These are phyloP conservation scores for Muscicapa striata DNA, from an alignment of 2,797 vertebrate genomes.

Conservation along the genomic window DNA sequence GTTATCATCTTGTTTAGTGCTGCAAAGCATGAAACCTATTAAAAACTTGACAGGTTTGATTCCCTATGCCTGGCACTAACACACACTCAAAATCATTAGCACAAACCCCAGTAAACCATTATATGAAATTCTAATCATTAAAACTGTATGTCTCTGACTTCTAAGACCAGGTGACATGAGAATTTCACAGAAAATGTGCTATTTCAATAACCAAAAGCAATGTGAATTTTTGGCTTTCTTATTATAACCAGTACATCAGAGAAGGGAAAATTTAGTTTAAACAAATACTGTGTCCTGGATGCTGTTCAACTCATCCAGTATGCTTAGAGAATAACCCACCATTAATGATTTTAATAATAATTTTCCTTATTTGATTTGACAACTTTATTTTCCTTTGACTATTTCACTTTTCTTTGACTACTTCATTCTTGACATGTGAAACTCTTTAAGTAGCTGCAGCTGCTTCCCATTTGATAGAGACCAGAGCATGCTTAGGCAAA, in stretches of 20 bases:
- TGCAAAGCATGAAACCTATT: conserved; percentile 72
- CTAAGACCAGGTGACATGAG: background rate
- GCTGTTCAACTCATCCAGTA: background rate
- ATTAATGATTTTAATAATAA: background rate
- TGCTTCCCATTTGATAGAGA: background rate
- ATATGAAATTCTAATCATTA: conserved; percentile 27
- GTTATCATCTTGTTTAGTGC: conserved; percentile 71
- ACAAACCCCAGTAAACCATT: background rate
- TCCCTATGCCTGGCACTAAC: conserved; percentile 44
- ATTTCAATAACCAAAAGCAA: background rate
- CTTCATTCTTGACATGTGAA: background rate
- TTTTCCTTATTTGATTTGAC: background rate
- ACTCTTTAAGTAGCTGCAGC: background rate
- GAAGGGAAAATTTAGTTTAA: conserved; percentile 8
- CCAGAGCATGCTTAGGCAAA: background rate
- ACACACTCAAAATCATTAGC: conserved; percentile 56
- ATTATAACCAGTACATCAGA: background rate
- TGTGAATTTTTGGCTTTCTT: background rate
- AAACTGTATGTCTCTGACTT: background rate
- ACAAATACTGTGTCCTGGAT: background rate
- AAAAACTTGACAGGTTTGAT: conserved; percentile 72
- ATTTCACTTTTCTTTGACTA: background rate
- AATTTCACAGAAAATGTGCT: background rate
- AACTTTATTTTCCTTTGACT: background rate
- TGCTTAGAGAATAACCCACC: background rate